Percentiles rank a stretch among this genome's conserved stretches.
phyloP scores from a whole-genome alignment of 2,888 invertebrate genomes.

The Meteorus colon region DNA sequence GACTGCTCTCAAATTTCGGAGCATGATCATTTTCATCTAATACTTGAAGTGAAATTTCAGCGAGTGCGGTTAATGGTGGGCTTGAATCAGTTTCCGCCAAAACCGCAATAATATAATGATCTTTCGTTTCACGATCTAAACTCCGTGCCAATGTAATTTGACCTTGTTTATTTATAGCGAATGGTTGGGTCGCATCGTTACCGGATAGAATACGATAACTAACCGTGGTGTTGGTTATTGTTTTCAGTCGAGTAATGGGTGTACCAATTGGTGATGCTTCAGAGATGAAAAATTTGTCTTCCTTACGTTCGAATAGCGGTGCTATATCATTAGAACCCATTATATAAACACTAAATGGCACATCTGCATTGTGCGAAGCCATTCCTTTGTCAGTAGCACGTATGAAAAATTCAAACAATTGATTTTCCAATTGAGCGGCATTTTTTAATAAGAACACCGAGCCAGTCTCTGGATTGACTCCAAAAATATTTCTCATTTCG shows the following conservation, averaged over 20 bases:
- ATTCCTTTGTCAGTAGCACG: conserved; percentile 89
- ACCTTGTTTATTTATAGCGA: conserved; percentile 82
- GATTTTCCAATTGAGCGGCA: conserved; percentile 79
- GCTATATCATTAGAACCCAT: conserved; percentile 81
- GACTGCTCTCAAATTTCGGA: conserved; percentile 89
- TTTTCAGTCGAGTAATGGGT: conserved; percentile 80
- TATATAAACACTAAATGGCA: conserved; percentile 87
- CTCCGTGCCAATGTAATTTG: conserved; percentile 84
- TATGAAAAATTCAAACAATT: conserved; percentile 91
- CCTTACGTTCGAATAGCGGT: conserved; percentile 84
- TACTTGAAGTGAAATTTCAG: conserved; percentile 85
- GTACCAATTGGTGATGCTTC: conserved; percentile 84
- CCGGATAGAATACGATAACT: conserved; percentile 79
- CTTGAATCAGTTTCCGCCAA: conserved; percentile 83
- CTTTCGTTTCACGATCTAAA: conserved; percentile 84
- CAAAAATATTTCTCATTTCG: conserved; percentile 79
- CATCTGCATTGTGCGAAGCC: conserved; percentile 84
- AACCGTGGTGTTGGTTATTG: conserved; percentile 79
- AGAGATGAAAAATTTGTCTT: conserved; percentile 85
- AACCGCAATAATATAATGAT: conserved; percentile 82
- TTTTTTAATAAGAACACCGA: conserved; percentile 81
- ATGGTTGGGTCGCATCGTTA: conserved; percentile 77
- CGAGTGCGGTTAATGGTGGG: conserved; percentile 82
- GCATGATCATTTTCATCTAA: conserved; percentile 93
- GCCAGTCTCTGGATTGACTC: conserved; percentile 84